These are phyloP conservation scores for Numenius arquata DNA, from an alignment of 2,113 vertebrate genomes.

Conservation along the genomic window DNA sequence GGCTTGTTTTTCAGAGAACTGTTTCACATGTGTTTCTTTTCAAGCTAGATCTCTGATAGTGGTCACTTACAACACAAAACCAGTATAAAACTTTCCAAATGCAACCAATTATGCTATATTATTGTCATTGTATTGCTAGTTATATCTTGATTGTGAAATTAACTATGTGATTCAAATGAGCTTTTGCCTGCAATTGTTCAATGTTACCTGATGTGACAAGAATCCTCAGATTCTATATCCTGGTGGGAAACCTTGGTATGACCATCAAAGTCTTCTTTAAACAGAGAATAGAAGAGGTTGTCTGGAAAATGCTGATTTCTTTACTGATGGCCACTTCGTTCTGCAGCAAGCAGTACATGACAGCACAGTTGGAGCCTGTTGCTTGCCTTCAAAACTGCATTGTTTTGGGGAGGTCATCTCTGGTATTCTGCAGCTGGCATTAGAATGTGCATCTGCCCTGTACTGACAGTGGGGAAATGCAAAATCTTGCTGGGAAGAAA, in stretches of 20 bases:
- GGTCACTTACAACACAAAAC: background rate
- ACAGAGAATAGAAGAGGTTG: background rate
- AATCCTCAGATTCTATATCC: background rate
- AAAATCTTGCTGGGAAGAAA: background rate
- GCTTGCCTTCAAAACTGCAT: background rate
- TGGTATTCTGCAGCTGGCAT: background rate
- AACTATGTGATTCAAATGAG: accelerated
- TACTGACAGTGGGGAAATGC: background rate
- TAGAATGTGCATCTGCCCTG: background rate
- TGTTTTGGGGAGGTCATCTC: background rate
- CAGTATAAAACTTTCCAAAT: background rate
- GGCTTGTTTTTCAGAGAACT: background rate
- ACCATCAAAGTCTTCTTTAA: background rate
- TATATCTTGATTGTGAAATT: background rate
- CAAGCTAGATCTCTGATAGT: accelerated
- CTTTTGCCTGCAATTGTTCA: background rate
- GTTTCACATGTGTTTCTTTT: accelerated
- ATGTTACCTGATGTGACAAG: background rate
- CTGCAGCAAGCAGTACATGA: background rate
- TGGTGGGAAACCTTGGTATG: too few species aligned
- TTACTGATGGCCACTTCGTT: background rate
- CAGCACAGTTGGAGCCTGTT: background rate
- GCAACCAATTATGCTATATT: accelerated
- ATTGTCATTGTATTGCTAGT: background rate
- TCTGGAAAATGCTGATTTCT: background rate